Percentiles rank a stretch among this genome's conserved stretches.
Evolutionary conservation across 1,140 invertebrate species (phyloP).

Genomic region (Drosophila setifemur): DNA sequence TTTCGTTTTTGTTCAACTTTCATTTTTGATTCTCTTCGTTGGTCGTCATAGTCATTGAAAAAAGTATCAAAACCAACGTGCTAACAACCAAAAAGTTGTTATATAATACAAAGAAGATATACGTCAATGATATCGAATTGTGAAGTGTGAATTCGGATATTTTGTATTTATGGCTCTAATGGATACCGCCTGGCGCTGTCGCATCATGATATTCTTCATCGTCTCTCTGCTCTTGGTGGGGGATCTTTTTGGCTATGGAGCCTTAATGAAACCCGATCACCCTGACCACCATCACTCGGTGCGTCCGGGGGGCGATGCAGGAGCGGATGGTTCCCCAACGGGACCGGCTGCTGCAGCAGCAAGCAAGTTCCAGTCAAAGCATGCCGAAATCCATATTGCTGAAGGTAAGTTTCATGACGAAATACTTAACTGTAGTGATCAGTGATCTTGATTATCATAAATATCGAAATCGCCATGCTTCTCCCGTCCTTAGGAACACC

Average conservation of each 20-base stretch:
- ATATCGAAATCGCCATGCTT: no score
- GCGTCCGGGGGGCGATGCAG: conserved; percentile 26
- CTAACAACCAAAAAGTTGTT: conserved; percentile 11
- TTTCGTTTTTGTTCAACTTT: conserved; percentile 63
- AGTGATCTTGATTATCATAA: no score
- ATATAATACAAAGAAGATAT: neutral
- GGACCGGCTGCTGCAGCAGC: conserved; percentile 58
- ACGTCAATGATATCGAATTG: conserved; percentile 1
- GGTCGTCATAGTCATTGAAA: conserved; percentile 41
- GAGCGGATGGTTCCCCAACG: conserved; percentile 47
- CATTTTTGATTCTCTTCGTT: conserved; percentile 4
- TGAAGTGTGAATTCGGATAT: conserved; percentile 25
- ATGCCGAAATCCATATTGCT: conserved; percentile 79
- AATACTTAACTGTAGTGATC: no score
- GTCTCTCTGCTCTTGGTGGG: conserved; percentile 74
- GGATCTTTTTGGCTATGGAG: conserved; percentile 75
- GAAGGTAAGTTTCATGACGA: conserved; percentile 72
- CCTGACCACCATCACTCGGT: conserved; percentile 43
- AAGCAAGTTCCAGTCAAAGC: conserved; percentile 77
- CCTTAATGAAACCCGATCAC: conserved; percentile 72
- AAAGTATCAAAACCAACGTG: conserved; percentile 53
- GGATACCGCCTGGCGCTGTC: conserved; percentile 79
- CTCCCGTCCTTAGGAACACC: no score
- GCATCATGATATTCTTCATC: conserved; percentile 72
- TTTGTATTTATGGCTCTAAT: conserved; percentile 50